Evolutionary conservation across 1,140 invertebrate genomes (phyloP).

Genomic region (Meloidogyne chitwoodi): DNA sequence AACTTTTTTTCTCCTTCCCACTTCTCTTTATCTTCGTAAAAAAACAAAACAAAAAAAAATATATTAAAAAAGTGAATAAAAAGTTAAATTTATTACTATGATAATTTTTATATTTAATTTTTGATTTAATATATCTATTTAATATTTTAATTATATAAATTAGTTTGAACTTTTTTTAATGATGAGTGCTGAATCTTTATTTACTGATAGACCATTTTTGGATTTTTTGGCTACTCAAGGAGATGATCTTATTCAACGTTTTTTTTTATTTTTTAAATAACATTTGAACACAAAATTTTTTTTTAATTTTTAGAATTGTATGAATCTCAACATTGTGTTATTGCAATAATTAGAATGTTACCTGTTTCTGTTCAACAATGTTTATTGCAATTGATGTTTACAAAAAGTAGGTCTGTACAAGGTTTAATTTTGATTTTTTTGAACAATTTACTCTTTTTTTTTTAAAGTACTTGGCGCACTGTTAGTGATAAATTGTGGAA

Average conservation of each 20-base stretch:
- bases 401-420: not conserved
- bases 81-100: not conserved
- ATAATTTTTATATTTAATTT: not conserved
- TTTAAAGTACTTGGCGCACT: slow-evolving; percentile 24
- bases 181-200: not conserved
- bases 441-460: not conserved
- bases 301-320: slow-evolving; percentile 27
- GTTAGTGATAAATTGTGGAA: slow-evolving; percentile 2
- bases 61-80: not conserved
- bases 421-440: not conserved
- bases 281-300: not conserved
- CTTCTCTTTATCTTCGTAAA: not conserved
- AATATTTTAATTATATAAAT: not conserved
- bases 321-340: slow-evolving; percentile 35
- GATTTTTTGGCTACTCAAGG: slow-evolving; percentile 24
- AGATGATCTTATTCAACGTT: slow-evolving; percentile 23
- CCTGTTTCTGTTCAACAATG: slow-evolving; percentile 41
- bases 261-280: not conserved
- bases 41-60: not conserved
- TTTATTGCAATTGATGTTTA: slow-evolving; percentile 31
- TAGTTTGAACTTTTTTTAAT: not conserved
- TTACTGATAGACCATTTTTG: slow-evolving; percentile 28
- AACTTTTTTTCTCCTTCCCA: not conserved
- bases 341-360: slow-evolving; percentile 40
- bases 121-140: not conserved